Evolutionary conservation across 2,888 invertebrate genomes (phyloP).

Genomic region (Phytoseiulus persimilis): DNA sequence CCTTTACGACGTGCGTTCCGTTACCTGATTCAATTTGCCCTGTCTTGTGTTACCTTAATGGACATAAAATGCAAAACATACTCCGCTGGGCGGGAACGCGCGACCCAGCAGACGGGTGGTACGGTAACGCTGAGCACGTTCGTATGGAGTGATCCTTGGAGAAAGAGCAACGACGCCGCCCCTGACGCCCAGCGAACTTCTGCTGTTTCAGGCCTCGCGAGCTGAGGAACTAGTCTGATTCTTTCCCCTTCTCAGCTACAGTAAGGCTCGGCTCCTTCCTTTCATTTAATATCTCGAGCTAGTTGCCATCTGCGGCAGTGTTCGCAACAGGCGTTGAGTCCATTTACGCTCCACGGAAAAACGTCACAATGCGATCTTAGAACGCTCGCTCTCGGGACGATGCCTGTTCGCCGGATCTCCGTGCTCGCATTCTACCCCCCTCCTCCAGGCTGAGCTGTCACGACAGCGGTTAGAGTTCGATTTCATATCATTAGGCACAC

Average conservation of each 20-base stretch:
- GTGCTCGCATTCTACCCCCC: too few relatives aligned
- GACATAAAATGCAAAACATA: constrained; percentile 31
- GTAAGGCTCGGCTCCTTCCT: background rate
- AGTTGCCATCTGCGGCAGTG: too few relatives aligned
- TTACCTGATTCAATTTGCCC: constrained; percentile 31
- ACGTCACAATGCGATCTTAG: background rate
- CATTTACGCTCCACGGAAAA: background rate
- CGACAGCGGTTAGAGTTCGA: too few relatives aligned
- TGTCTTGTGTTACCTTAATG: constrained; percentile 38
- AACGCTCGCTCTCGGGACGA: background rate
- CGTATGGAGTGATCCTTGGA: background rate
- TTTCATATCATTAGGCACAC: too few relatives aligned
- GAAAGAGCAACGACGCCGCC: background rate
- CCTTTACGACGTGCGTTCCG: background rate
- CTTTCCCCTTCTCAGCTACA: background rate
- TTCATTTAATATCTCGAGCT: too few relatives aligned
- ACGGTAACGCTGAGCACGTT: background rate
- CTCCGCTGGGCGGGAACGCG: background rate
- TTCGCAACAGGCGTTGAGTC: background rate
- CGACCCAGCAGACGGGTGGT: background rate
- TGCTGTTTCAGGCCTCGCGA: background rate
- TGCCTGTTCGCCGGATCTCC: too few relatives aligned
- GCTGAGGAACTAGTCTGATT: background rate
- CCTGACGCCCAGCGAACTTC: background rate
- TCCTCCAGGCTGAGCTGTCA: too few relatives aligned